phyloP scores from a whole-genome alignment of 2,113 vertebrate species.

The Chionodraco myersi region DNA sequence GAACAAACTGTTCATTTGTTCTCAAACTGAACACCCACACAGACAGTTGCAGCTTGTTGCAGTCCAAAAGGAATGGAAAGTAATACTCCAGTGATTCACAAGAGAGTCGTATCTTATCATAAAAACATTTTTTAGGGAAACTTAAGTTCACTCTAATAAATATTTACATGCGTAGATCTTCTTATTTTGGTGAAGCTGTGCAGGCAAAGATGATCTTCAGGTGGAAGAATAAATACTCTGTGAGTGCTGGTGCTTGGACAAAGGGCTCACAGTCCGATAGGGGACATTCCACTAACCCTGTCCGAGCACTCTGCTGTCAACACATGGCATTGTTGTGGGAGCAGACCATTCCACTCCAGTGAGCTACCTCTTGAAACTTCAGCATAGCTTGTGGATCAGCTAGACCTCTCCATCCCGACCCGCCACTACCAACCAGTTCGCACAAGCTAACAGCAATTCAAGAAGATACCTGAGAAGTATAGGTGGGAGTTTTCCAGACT shows the following conservation, averaged over 20 bases:
- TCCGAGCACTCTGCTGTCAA: conserved; percentile 75
- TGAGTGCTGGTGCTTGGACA: conserved; percentile 40
- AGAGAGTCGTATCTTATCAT: background rate
- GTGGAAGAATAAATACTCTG: conserved; percentile 51
- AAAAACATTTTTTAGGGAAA: background rate
- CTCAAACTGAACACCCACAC: conserved; percentile 17
- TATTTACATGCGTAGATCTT: background rate
- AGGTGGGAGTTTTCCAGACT: background rate
- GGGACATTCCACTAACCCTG: conserved; percentile 75
- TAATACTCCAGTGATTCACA: background rate
- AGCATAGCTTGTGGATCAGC: conserved; percentile 62
- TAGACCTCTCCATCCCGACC: conserved; percentile 45
- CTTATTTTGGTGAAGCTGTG: conserved; percentile 8
- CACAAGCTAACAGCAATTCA: conserved; percentile 42
- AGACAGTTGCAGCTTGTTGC: conserved; percentile 22
- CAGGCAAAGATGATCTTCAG: conserved; percentile 47
- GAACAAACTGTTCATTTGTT: conserved; percentile 8
- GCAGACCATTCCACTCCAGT: conserved; percentile 75
- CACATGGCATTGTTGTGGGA: conserved; percentile 74
- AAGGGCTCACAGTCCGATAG: conserved; percentile 57
- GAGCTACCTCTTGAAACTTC: conserved; percentile 71
- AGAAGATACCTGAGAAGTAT: conserved; percentile 41
- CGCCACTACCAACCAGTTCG: conserved; percentile 25
- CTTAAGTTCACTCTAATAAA: background rate
- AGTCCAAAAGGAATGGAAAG: conserved; percentile 15